Percentiles rank a stretch among this genome's conserved stretches.
These are phyloP conservation scores for Myrmecophaga tridactyla DNA, from an alignment of 2,113 vertebrate genomes.

Conservation along the genomic window DNA sequence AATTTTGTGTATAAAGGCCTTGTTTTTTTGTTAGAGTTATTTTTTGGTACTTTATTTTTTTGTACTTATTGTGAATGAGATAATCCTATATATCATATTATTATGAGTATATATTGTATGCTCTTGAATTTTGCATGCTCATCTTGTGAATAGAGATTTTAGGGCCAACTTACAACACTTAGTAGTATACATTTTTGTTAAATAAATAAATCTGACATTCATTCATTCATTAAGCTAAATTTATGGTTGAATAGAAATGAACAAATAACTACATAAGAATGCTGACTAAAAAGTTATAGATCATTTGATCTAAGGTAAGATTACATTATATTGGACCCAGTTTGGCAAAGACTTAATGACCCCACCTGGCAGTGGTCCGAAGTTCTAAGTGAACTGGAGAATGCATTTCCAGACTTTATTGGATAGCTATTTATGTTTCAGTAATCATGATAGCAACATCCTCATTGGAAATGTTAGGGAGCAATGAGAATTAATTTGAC, in stretches of 20 bases:
- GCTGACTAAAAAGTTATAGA: neutral
- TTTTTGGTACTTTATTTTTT: neutral
- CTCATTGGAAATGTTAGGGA: constrained; percentile 41
- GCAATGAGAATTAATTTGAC: constrained; percentile 28
- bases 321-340: neutral
- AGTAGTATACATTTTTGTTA: constrained; percentile 28
- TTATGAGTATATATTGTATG: neutral
- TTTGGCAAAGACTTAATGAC: constrained; percentile 57
- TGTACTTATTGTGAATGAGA: neutral
- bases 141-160: constrained; percentile 25
- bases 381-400: constrained; percentile 39
- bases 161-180: neutral
- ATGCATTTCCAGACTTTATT: constrained; percentile 12
- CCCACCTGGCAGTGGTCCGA: constrained; percentile 58
- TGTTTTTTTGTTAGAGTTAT: neutral
- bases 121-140: neutral
- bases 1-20: neutral
- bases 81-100: neutral
- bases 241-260: neutral
- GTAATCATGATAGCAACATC: constrained; percentile 2
- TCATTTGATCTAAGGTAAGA: constrained; percentile 26
- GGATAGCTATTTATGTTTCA: neutral
- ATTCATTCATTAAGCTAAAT: constrained; percentile 28
- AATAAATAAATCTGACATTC: neutral
- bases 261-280: neutral